phyloP scores from a whole-genome alignment of 2,888 invertebrate genomes.

The Euphydryas editha region DNA sequence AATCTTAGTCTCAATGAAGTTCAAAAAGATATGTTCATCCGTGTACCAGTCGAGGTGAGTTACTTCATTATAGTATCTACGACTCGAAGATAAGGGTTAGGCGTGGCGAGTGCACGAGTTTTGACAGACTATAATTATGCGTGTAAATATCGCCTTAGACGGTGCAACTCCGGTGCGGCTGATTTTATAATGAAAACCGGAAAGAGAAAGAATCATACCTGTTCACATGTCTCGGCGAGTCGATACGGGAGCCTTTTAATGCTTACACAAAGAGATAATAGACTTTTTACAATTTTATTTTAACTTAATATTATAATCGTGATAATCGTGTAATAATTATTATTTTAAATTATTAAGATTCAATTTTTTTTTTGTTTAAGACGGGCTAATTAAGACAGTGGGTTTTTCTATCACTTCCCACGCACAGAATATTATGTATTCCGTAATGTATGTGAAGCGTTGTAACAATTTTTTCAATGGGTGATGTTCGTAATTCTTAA shows the following conservation, averaged over 20 bases:
- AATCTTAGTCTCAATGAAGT: constrained; percentile 33
- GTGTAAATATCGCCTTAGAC: constrained; percentile 42
- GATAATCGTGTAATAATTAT: neutral
- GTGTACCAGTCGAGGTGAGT: constrained; percentile 10
- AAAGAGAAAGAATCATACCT: constrained; percentile 30
- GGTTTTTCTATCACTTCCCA: constrained; percentile 13
- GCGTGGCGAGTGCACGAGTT: constrained; percentile 42
- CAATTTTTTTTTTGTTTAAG: neutral
- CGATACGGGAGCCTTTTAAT: constrained; percentile 31
- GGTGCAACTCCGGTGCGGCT: constrained; percentile 26
- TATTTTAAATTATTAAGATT: constrained; percentile 9
- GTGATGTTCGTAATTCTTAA: neutral
- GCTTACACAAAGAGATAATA: constrained; percentile 25
- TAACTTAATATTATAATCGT: constrained; percentile 1
- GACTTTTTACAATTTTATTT: constrained; percentile 3
- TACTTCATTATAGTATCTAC: constrained; percentile 18
- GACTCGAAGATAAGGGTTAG: constrained; percentile 44
- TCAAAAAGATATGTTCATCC: constrained; percentile 18
- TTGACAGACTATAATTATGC: constrained; percentile 48
- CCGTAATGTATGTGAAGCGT: neutral
- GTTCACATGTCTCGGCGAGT: constrained; percentile 31
- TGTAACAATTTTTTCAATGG: neutral
- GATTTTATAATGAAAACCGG: constrained; percentile 39
- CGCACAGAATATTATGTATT: neutral
- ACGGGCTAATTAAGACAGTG: constrained; percentile 11